Evolutionary conservation across 2,797 vertebrate species (phyloP).

Genomic region (Sylvilagus floridanus): DNA sequence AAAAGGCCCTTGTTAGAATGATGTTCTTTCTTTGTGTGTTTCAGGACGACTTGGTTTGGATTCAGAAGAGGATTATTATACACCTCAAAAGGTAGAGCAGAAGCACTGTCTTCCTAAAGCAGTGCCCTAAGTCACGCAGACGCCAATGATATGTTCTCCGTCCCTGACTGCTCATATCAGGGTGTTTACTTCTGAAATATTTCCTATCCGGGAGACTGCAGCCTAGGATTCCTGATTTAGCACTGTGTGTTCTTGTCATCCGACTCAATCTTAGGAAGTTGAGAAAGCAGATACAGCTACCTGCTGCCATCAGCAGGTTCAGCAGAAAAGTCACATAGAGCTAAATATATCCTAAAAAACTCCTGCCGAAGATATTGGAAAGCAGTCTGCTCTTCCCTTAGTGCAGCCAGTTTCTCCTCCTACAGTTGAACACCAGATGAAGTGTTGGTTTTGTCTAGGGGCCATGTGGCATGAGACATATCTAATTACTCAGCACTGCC

Average conservation of each 20-base stretch:
- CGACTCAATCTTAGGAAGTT: slow-evolving; percentile 46
- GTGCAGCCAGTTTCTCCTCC: background rate
- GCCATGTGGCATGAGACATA: background rate
- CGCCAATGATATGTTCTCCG: slow-evolving; percentile 12
- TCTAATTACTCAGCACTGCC: background rate
- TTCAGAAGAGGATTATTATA: slow-evolving; percentile 96
- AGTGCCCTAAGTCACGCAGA: background rate
- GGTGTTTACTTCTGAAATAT: slow-evolving; percentile 55
- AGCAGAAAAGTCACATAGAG: slow-evolving; percentile 24
- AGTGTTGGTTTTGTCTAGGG: slow-evolving; percentile 27
- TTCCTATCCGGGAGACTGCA: slow-evolving; percentile 40
- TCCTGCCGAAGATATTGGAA: background rate
- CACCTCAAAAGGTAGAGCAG: slow-evolving; percentile 94
- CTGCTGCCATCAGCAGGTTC: slow-evolving; percentile 1
- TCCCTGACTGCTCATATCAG: background rate
- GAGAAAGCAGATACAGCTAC: background rate
- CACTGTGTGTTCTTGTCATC: slow-evolving; percentile 42
- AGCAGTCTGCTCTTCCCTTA: background rate
- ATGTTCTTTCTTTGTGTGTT: slow-evolving; percentile 76
- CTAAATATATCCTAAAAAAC: background rate
- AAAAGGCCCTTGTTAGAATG: background rate
- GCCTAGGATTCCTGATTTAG: slow-evolving; percentile 46
- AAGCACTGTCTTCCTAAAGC: slow-evolving; percentile 40
- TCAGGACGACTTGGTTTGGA: slow-evolving; percentile 97
- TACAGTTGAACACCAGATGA: background rate